Conservation (phyloP, 2,888 invertebrate genomes). For the Eugnorisma glareosa region DNA sequence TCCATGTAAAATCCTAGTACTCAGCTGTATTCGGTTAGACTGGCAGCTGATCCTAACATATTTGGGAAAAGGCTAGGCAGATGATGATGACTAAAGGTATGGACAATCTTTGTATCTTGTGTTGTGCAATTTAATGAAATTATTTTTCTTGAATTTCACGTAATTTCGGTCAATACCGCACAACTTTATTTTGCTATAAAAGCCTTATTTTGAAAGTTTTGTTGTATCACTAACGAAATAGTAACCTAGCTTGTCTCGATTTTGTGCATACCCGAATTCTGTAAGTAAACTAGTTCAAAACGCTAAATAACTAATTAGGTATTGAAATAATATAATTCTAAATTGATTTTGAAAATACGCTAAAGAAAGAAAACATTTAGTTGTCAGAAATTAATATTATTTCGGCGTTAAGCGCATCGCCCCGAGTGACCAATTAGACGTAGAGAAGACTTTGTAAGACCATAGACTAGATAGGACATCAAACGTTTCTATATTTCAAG, state of each 20-base stretch:
- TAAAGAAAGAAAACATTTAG: conserved; percentile 9
- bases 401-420: not conserved
- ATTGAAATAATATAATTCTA: not conserved
- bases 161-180: not conserved
- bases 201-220: no score
- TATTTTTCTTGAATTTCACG: not conserved
- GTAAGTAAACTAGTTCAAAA: no score
- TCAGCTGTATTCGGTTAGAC: not conserved
- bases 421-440: conserved; percentile 28
- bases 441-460: conserved; percentile 11
- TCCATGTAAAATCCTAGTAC: not conserved
- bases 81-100: not conserved
- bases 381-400: conserved; percentile 25
- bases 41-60: not conserved
- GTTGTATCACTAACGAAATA: not conserved
- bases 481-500: conserved; percentile 40
- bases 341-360: conserved; percentile 16
- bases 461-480: conserved; percentile 28
- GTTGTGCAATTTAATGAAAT: not conserved
- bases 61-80: not conserved
- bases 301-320: not conserved
- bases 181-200: not conserved
- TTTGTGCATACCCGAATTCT: not conserved
- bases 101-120: not conserved
- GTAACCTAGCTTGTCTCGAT: not conserved